phyloP scores from a whole-genome alignment of 2,797 vertebrate species.

The Gadopsis bispinosus region DNA sequence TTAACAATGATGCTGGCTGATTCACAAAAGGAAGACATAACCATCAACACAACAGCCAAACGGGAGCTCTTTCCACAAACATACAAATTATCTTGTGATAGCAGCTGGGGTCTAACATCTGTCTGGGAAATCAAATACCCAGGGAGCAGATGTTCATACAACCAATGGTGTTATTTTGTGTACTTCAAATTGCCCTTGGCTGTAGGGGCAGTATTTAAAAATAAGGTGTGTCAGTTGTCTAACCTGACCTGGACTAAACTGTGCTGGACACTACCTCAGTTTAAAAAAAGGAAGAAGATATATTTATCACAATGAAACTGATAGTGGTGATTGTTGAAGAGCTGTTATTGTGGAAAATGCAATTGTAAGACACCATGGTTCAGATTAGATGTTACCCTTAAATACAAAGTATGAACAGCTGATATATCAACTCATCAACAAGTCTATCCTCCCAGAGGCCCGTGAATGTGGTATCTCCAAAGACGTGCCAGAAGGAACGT shows the following conservation, averaged over 20 bases:
- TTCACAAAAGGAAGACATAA: slow-evolving; percentile 84
- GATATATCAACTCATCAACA: slow-evolving; percentile 84
- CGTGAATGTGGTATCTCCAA: slow-evolving; percentile 70
- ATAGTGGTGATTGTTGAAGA: neutral
- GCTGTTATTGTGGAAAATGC: slow-evolving; percentile 13
- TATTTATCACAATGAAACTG: slow-evolving; percentile 1
- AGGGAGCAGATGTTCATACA: slow-evolving; percentile 93
- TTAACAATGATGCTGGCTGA: slow-evolving; percentile 71
- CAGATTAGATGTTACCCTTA: slow-evolving; percentile 23
- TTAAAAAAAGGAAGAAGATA: neutral
- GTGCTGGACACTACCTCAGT: slow-evolving; percentile 63
- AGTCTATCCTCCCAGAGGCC: slow-evolving; percentile 85
- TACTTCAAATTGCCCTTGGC: slow-evolving; percentile 80
- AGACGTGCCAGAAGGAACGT: slow-evolving; percentile 79
- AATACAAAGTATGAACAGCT: slow-evolving; percentile 40
- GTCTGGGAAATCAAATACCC: slow-evolving; percentile 93
- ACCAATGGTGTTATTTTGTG: slow-evolving; percentile 90
- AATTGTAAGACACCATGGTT: neutral
- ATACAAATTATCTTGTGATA: slow-evolving; percentile 95
- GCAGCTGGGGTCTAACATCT: slow-evolving; percentile 98
- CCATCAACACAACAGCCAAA: slow-evolving; percentile 90
- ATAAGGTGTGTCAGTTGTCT: slow-evolving; percentile 74
- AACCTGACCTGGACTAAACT: slow-evolving; percentile 44
- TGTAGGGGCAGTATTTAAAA: slow-evolving; percentile 63
- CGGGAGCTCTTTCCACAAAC: slow-evolving; percentile 91